These are phyloP conservation scores for Styela clava DNA, from an alignment of 23 tunicate genomes.

Conservation along the genomic window DNA sequence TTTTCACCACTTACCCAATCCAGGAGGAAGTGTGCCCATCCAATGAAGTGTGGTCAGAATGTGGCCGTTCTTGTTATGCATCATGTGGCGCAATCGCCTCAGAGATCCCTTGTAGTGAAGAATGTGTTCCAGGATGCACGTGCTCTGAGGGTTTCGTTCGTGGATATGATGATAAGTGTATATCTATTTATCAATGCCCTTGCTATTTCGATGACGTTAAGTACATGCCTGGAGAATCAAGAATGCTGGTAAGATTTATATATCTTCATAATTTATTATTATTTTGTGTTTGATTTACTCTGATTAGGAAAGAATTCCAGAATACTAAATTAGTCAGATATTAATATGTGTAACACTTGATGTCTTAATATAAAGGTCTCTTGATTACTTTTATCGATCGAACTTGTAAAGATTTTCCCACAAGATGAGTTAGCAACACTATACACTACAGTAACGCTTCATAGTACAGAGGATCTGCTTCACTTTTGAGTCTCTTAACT, in stretches of 20 bases:
- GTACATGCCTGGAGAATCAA: constrained; percentile 89
- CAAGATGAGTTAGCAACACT: too few relatives aligned
- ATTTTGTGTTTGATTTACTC: too few relatives aligned
- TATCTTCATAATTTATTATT: neutral
- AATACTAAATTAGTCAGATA: neutral
- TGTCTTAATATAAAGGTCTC: too few relatives aligned
- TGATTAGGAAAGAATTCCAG: neutral
- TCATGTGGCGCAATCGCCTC: constrained; percentile 96
- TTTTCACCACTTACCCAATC: too few relatives aligned
- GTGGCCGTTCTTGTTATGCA: constrained; percentile 87
- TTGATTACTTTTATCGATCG: too few relatives aligned
- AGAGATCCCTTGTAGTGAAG: constrained; percentile 92
- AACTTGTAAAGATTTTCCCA: too few relatives aligned
- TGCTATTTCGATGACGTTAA: constrained; percentile 81
- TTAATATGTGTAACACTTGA: too few relatives aligned
- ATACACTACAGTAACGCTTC: too few relatives aligned
- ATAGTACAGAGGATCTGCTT: too few relatives aligned
- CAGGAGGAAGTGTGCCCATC: constrained; percentile 35
- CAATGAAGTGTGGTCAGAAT: constrained; percentile 87
- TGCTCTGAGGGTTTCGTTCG: constrained; percentile 92
- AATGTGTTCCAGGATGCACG: constrained; percentile 97
- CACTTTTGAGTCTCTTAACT: too few relatives aligned
- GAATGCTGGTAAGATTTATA: constrained; percentile 68
- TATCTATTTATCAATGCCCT: constrained; percentile 73
- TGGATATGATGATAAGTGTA: constrained; percentile 85